Evolutionary conservation across 2,113 vertebrate species (phyloP).

Genomic region (Tyto alba): DNA sequence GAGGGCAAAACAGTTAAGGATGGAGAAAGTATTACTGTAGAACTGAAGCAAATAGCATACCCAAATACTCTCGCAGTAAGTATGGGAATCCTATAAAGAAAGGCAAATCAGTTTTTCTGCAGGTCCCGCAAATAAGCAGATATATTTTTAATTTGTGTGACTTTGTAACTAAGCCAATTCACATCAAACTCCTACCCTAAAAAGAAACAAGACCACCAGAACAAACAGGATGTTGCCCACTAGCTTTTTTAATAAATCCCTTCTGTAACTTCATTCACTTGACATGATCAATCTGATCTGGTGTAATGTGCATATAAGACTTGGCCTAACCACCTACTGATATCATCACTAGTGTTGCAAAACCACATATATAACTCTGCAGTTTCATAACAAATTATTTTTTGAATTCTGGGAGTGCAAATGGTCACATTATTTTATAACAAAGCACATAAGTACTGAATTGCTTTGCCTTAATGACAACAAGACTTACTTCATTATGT

Average conservation of each 20-base stretch:
- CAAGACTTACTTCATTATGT: neutral
- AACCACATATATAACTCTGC: neutral
- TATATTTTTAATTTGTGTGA: neutral
- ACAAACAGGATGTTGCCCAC: neutral
- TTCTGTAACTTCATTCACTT: neutral
- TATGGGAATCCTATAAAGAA: neutral
- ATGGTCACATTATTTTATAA: neutral
- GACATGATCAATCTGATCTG: neutral
- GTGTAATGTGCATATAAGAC: neutral
- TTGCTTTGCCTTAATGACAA: neutral
- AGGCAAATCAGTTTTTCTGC: neutral
- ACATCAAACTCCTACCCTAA: neutral
- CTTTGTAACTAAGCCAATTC: neutral
- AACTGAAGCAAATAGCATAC: neutral
- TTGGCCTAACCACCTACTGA: neutral
- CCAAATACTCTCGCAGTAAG: neutral
- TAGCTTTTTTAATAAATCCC: neutral
- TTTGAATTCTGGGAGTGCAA: neutral
- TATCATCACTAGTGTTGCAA: neutral
- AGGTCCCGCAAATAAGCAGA: fast-evolving
- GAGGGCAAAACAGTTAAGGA: neutral
- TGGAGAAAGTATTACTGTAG: neutral
- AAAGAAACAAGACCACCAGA: neutral
- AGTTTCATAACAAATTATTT: neutral
- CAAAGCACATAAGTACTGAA: neutral